These are phyloP conservation scores for Geococcyx californianus DNA, from an alignment of 2,113 vertebrate genomes.

Conservation along the genomic window DNA sequence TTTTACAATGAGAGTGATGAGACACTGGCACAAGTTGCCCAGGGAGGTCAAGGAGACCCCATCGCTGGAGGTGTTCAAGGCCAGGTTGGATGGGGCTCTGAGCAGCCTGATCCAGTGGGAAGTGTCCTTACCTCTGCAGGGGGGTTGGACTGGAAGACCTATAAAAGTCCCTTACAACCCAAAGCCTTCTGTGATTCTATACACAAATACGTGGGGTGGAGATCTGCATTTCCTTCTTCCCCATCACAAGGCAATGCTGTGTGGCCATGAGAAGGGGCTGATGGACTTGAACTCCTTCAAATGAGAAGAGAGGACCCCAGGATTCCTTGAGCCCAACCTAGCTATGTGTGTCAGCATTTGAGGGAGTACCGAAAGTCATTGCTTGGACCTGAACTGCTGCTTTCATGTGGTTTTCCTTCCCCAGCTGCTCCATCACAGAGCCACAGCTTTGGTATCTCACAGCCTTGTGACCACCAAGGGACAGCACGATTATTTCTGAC, in stretches of 20 bases:
- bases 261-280: background rate
- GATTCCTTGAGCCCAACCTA: background rate
- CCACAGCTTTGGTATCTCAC: background rate
- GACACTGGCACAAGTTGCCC: too few relatives aligned
- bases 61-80: too few relatives aligned
- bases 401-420: background rate
- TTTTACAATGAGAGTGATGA: too few relatives aligned
- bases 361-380: background rate
- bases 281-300: background rate
- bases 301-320: background rate
- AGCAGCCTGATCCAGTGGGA: too few relatives aligned
- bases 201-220: background rate
- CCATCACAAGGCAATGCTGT: rapidly evolving
- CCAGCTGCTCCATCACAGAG: rapidly evolving
- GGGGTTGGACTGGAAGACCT: too few relatives aligned
- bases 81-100: too few relatives aligned
- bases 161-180: too few relatives aligned
- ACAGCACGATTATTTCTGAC: background rate
- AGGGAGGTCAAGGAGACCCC: too few relatives aligned
- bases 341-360: rapidly evolving
- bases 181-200: too few relatives aligned
- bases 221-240: background rate
- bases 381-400: background rate
- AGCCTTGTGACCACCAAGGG: rapidly evolving
- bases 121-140: too few relatives aligned